phyloP scores from a whole-genome alignment of 2,797 vertebrate genomes.

The Kryptopterus vitreolus region DNA sequence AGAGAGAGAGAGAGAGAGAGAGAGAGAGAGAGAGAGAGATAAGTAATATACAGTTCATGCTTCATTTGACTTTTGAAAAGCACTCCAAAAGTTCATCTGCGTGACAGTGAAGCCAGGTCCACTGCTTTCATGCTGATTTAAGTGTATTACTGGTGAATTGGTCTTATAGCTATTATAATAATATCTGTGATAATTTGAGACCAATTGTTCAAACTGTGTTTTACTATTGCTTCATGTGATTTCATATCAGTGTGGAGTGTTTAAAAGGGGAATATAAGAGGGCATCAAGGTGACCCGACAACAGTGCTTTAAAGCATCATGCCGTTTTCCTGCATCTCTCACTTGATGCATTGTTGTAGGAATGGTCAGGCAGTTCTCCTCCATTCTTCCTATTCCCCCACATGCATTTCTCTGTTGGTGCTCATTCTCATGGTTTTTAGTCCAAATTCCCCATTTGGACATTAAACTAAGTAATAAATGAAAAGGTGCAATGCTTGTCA shows the following conservation, averaged over 20 bases:
- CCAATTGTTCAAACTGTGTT: background rate
- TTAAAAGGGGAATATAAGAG: background rate
- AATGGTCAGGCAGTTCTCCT: slow-evolving; percentile 40
- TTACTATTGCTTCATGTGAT: background rate
- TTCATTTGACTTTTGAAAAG: slow-evolving; percentile 16
- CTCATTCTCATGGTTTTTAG: slow-evolving; percentile 30
- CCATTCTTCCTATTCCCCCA: slow-evolving; percentile 51
- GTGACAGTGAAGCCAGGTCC: background rate
- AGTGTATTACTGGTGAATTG: background rate
- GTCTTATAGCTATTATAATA: background rate
- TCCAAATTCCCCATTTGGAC: slow-evolving; percentile 30
- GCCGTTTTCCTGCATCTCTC: background rate
- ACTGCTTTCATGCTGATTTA: background rate
- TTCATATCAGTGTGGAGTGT: background rate
- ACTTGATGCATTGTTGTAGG: slow-evolving; percentile 14
- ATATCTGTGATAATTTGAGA: slow-evolving; percentile 10
- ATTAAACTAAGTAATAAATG: slow-evolving; percentile 53
- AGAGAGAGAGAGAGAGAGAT: too few species aligned
- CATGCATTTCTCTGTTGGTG: slow-evolving; percentile 37
- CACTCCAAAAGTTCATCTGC: background rate
- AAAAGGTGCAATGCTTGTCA: slow-evolving; percentile 53
- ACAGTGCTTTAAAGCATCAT: background rate
- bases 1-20: too few species aligned
- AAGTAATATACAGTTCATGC: background rate
- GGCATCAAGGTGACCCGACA: background rate